Conservation (phyloP, 2,113 vertebrate species). For the Pimephales promelas region DNA sequence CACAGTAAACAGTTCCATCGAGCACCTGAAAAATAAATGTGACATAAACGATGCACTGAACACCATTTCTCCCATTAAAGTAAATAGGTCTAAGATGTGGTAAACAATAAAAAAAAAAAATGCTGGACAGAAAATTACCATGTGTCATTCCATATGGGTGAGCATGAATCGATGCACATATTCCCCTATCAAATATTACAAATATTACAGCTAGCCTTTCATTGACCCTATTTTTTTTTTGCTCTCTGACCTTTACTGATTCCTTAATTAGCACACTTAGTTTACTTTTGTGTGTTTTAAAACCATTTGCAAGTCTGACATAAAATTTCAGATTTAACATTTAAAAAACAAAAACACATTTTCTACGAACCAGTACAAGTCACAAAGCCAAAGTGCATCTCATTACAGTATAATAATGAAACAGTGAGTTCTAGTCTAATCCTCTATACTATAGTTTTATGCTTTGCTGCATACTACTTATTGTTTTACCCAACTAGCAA, state of each 20-base stretch:
- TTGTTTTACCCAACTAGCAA: conserved; percentile 55
- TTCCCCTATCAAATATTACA: conserved; percentile 13
- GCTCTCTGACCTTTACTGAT: background rate
- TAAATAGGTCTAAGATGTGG: conserved; percentile 31
- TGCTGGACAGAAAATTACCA: conserved; percentile 8
- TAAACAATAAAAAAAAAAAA: conserved; percentile 40
- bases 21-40: conserved; percentile 35
- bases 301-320: background rate
- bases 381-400: conserved; percentile 39
- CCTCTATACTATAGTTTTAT: too few species aligned
- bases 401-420: conserved; percentile 46
- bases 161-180: conserved; percentile 27
- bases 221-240: conserved; percentile 16
- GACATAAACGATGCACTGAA: conserved; percentile 12
- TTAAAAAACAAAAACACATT: conserved; percentile 18
- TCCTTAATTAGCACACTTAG: background rate
- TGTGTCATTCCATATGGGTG: conserved; percentile 23
- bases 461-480: conserved; percentile 48
- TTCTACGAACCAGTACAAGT: conserved; percentile 30
- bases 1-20: conserved; percentile 52
- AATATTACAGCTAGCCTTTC: background rate
- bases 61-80: conserved; percentile 13
- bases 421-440: conserved; percentile 48
- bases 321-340: conserved; percentile 9
- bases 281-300: background rate